A percentile compares a stretch with the other conserved stretches of the same genome.
phyloP scores from a whole-genome alignment of 35 echinoderm and acorn worm genomes.

The Holothuria glaberrima region DNA sequence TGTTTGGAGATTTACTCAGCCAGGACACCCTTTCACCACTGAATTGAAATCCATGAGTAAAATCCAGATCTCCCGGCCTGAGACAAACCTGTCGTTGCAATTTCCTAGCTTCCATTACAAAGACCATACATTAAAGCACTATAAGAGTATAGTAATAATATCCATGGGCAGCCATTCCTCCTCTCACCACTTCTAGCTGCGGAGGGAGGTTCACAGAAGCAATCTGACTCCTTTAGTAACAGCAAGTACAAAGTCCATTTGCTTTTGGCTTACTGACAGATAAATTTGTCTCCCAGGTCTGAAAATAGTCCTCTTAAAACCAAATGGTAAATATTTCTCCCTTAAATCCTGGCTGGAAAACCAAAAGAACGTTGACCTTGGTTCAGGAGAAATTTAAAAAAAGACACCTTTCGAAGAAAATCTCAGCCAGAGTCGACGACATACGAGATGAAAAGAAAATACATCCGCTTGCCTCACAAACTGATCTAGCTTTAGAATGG shows the following conservation, averaged over 20 bases:
- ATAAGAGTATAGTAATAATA: background rate
- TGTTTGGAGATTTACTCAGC: background rate
- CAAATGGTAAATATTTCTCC: too few species aligned
- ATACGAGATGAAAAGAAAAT: too few species aligned
- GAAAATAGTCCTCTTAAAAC: background rate
- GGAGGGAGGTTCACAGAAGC: background rate
- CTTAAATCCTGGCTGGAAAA: too few species aligned
- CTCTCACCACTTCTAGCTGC: background rate
- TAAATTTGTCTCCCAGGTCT: background rate
- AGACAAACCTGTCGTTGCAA: constrained; percentile 4
- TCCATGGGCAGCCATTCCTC: background rate
- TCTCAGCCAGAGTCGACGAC: too few species aligned
- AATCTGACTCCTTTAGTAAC: too few species aligned
- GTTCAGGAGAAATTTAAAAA: too few species aligned
- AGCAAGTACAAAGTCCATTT: constrained; percentile 6
- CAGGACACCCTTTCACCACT: background rate
- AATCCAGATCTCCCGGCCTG: background rate
- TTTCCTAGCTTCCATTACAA: constrained; percentile 11
- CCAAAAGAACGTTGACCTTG: too few species aligned
- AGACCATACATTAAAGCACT: background rate
- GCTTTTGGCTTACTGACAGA: background rate
- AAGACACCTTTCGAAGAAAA: too few species aligned
- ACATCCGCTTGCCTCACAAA: too few species aligned
- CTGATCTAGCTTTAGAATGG: too few species aligned
- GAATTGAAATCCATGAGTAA: background rate